These are phyloP conservation scores for Sitta carolinensis DNA, from an alignment of 2,797 vertebrate genomes.

Conservation along the genomic window DNA sequence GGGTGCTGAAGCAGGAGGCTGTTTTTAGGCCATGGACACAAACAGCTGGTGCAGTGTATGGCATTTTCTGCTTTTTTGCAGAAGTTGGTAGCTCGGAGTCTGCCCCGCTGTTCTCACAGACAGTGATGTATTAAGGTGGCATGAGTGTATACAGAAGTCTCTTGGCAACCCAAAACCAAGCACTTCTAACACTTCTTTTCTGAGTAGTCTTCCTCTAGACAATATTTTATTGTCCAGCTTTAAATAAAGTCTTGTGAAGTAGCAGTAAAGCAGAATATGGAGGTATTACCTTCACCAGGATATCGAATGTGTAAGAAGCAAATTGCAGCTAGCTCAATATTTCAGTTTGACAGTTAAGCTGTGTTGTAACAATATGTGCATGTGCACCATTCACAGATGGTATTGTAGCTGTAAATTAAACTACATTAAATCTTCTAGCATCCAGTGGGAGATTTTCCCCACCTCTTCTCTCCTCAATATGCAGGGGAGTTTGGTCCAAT, in stretches of 20 bases:
- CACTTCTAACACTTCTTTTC: not conserved
- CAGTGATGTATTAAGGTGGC: not conserved
- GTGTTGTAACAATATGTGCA: not conserved
- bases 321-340: not conserved
- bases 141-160: rapidly evolving
- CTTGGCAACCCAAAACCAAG: not conserved
- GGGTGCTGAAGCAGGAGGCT: not conserved
- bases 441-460: conserved; percentile 14
- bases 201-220: not conserved
- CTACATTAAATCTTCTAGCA: conserved; percentile 9
- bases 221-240: not conserved
- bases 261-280: not conserved
- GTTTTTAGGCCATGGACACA: not conserved
- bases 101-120: not conserved
- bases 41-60: not conserved
- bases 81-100: not conserved
- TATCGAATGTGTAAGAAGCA: not conserved
- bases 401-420: conserved; percentile 19
- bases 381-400: not conserved
- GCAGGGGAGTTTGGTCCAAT: conserved; percentile 6
- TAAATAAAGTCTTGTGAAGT: not conserved
- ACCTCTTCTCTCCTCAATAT: conserved; percentile 30
- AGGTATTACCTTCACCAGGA: not conserved
- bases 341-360: not conserved
- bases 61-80: not conserved